Evolutionary conservation across 2,888 invertebrate species (phyloP).

Genomic region (Gymnosoma rotundatum): DNA sequence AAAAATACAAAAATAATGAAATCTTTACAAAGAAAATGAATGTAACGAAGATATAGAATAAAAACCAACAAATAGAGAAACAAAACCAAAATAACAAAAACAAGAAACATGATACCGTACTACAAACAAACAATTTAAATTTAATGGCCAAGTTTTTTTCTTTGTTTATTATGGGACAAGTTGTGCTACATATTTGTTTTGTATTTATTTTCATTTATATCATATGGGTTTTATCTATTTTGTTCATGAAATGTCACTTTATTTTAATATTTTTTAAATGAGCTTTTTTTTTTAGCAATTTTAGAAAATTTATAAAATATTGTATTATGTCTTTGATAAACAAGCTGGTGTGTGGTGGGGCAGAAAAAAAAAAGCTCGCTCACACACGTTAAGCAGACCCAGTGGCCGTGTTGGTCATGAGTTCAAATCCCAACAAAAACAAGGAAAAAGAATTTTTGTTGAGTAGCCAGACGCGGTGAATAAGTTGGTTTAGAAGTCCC

Average conservation of each 20-base stretch:
- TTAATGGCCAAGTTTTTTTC: conserved; percentile 62
- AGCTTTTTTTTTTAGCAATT: too few species aligned
- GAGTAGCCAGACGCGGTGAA: too few species aligned
- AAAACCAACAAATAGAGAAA: conserved; percentile 24
- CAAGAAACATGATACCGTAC: conserved; percentile 56
- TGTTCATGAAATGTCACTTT: conserved; percentile 15
- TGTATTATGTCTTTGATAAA: too few species aligned
- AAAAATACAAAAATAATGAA: conserved; percentile 16
- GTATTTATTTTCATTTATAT: conserved; percentile 14
- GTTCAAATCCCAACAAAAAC: too few species aligned
- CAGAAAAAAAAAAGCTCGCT: too few species aligned
- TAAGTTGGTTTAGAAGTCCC: too few species aligned
- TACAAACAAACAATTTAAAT: conserved; percentile 53
- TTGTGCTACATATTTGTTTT: not conserved
- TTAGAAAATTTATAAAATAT: too few species aligned
- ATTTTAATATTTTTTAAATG: not conserved
- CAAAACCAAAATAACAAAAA: not conserved
- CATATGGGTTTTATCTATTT: conserved; percentile 16
- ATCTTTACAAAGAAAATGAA: conserved; percentile 9
- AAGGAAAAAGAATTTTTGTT: too few species aligned
- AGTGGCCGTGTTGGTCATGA: too few species aligned
- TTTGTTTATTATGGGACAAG: not conserved
- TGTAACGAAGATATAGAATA: conserved; percentile 13
- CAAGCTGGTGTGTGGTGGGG: too few species aligned
- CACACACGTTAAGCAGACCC: too few species aligned